phyloP scores from a whole-genome alignment of 2,888 invertebrate genomes.

The Fabriciana adippe region DNA sequence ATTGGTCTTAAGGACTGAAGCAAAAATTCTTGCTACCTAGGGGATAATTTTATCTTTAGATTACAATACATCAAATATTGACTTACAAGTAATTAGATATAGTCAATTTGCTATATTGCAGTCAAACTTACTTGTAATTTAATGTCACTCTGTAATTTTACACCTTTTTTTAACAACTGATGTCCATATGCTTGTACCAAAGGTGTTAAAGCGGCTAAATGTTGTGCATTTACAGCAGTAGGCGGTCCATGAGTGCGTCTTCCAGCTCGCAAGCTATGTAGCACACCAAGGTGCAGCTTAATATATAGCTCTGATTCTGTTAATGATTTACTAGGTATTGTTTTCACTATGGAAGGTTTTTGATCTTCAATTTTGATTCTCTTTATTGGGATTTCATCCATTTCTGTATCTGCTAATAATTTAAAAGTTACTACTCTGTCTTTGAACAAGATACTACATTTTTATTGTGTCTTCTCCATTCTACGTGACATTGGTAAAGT shows the following conservation, averaged over 20 bases:
- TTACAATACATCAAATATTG: neutral
- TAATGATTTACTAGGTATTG: slow-evolving; percentile 50
- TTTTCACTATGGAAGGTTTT: slow-evolving; percentile 53
- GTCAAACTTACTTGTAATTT: slow-evolving; percentile 61
- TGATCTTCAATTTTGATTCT: slow-evolving; percentile 71
- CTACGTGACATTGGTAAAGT: too few species aligned
- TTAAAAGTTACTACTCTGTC: neutral
- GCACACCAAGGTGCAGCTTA: slow-evolving; percentile 85
- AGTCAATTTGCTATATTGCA: too few species aligned
- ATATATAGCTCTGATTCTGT: slow-evolving; percentile 79
- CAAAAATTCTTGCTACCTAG: too few species aligned
- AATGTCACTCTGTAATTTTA: slow-evolving; percentile 63
- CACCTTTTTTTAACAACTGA: slow-evolving; percentile 57
- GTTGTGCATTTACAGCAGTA: slow-evolving; percentile 85
- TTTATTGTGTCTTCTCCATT: too few species aligned
- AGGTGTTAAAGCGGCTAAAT: slow-evolving; percentile 77
- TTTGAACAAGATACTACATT: too few species aligned
- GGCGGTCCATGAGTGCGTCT: slow-evolving; percentile 74
- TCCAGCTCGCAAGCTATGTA: slow-evolving; percentile 84
- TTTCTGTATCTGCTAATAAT: slow-evolving; percentile 61
- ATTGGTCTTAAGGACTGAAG: too few species aligned
- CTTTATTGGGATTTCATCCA: slow-evolving; percentile 65
- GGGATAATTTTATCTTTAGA: too few species aligned
- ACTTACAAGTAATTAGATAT: neutral
- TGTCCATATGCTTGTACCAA: slow-evolving; percentile 72